Base-by-base conservation (phyloP, 2,113 vertebrate species). In the Grus americana region DNA sequence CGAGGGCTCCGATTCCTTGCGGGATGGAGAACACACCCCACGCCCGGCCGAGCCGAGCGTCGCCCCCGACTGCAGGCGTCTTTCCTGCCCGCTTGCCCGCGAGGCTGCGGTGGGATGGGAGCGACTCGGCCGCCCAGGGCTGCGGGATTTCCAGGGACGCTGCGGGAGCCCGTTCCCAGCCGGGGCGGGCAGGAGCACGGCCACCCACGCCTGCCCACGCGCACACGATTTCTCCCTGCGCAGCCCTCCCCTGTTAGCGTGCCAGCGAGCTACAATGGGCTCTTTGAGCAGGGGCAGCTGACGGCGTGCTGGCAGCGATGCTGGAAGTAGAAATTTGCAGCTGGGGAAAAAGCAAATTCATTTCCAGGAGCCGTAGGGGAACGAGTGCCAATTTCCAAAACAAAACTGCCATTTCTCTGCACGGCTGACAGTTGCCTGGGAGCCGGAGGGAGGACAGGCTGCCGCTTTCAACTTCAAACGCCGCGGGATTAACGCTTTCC, bases 281-380 rank as follows among this genome's bases (percentile, higher is more conserved):
- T 95, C 98, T 98, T 98, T 98, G 97, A 98, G 96, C 97, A 93
- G 96, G 97, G 98, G 98, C 98, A 98, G 98, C 98, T 98, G 98
- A 97, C 61, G 36, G 97, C 61, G 23, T 57, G 63, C 94, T 98
- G 98, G 98, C 98, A 97, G 95, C 9, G 84, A 95, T 38, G 92
- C 83, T 98, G 97, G 95, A 93, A 97, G 97, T 90, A 95, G 96
- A 98, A 93, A 95, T 96, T 88, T 98, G 98, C 98, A 98, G 98
- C 97, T 98, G 97, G 95, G 96, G 90, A 81, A 95, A 95, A 91
- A 95, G 88, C 96, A 96, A 96, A 97, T 97, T 97, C 96, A 97
- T 97, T 98, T 98, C 98, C 98, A 98, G 97, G 97, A 97, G 97
- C 90, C 91, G 97, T 65, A 88, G 79, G 57, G 89, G 84, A 79